A percentile compares a stretch with the other conserved stretches of the same genome.
Evolutionary conservation across 2,797 vertebrate genomes (phyloP).

Genomic region (Halcyon badia): DNA sequence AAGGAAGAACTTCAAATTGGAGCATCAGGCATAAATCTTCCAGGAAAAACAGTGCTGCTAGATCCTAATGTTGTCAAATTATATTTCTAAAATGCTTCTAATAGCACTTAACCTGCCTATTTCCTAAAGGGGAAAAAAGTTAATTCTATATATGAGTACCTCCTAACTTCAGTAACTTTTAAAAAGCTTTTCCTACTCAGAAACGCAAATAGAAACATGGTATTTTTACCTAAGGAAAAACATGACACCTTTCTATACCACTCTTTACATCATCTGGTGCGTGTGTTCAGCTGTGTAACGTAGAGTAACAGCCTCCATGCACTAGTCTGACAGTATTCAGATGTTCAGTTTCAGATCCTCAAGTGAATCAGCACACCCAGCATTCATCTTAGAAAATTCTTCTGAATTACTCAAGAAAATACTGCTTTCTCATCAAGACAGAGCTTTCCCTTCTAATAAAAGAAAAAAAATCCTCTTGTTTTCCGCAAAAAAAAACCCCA

Average conservation of each 20-base stretch:
- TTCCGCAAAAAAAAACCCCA: neutral
- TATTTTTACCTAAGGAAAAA: neutral
- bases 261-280: neutral
- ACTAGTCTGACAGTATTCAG: neutral
- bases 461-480: neutral
- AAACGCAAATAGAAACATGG: neutral
- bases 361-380: neutral
- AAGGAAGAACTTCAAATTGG: neutral
- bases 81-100: neutral
- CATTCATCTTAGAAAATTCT: neutral
- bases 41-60: neutral
- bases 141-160: neutral
- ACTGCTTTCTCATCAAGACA: neutral
- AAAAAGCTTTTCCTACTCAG: neutral
- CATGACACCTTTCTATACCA: neutral
- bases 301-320: neutral
- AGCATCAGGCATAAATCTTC: neutral
- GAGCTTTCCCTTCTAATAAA: neutral
- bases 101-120: neutral
- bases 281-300: neutral
- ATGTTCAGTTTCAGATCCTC: neutral
- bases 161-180: neutral
- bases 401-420: neutral
- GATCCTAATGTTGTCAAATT: neutral
- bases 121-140: fast-evolving